Percentiles rank a stretch among this genome's conserved stretches.
Conservation (phyloP, 2,113 vertebrate genomes). For the Nymphicus hollandicus region DNA sequence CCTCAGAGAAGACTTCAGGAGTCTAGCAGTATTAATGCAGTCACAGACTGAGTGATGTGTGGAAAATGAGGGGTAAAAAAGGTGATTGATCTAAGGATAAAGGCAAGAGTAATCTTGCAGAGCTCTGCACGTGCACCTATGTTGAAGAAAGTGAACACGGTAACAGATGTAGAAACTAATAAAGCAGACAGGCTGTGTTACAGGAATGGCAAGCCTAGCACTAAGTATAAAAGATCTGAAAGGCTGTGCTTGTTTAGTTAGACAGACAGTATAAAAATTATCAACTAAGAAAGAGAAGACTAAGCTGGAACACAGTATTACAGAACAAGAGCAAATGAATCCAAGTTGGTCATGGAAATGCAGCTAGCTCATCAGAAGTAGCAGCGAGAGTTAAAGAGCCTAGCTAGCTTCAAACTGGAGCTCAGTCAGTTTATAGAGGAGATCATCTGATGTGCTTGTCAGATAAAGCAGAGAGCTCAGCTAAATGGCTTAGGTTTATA, state of each 20-base stretch:
- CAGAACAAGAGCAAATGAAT: not conserved
- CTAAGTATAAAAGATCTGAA: not conserved
- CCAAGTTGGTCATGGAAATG: not conserved
- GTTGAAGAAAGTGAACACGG: not conserved
- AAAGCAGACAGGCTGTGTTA: not conserved
- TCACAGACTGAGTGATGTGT: not conserved
- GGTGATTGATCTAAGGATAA: not conserved
- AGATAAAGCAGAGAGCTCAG: not conserved
- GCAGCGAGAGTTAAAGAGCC: constrained; percentile 13
- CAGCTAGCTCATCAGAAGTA: not conserved
- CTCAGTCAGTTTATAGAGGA: not conserved
- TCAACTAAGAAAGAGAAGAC: not conserved
- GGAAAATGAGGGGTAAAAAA: not conserved
- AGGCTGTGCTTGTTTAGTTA: not conserved
- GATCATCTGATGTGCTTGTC: not conserved
- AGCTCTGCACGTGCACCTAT: not conserved
- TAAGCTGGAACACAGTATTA: not conserved
- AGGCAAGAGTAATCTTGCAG: not conserved
- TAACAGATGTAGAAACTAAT: not conserved
- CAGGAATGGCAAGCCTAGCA: not conserved
- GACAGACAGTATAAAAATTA: not conserved
- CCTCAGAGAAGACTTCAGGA: not conserved
- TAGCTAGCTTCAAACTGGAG: not conserved
- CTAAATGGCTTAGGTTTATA: constrained; percentile 16
- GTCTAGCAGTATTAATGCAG: not conserved